These are phyloP conservation scores for Idris sp. DNA, from an alignment of 1,140 invertebrate genomes.

Conservation along the genomic window DNA sequence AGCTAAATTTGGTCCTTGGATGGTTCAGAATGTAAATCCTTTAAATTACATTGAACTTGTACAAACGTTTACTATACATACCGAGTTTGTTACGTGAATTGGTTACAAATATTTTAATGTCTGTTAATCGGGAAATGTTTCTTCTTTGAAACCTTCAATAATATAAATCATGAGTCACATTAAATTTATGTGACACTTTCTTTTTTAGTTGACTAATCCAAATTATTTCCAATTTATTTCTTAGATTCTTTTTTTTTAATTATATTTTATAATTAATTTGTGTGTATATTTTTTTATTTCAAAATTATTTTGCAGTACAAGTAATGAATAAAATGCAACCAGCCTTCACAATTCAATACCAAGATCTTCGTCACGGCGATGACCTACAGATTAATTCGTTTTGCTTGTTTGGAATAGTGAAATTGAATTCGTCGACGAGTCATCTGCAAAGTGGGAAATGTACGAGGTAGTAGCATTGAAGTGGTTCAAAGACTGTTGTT, in stretches of 20 bases:
- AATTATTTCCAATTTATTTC: too few species aligned
- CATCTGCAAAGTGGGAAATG: slow-evolving; percentile 58
- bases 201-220: background rate
- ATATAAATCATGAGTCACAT: slow-evolving; percentile 14
- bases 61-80: slow-evolving; percentile 11
- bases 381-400: slow-evolving; percentile 44
- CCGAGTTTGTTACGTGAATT: slow-evolving; percentile 25
- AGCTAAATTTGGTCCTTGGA: too few species aligned
- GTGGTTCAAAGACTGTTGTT: slow-evolving; percentile 51
- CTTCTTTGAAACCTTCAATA: too few species aligned
- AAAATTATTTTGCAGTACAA: background rate
- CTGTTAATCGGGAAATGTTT: slow-evolving; percentile 9
- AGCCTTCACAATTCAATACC: slow-evolving; percentile 12
- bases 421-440: slow-evolving; percentile 39
- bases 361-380: slow-evolving; percentile 28
- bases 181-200: slow-evolving; percentile 8
- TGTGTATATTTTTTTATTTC: background rate
- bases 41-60: slow-evolving; percentile 27
- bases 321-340: slow-evolving; percentile 23
- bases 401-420: slow-evolving; percentile 34
- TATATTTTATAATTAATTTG: too few species aligned
- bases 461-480: slow-evolving; percentile 43
- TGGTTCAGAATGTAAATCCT: slow-evolving; percentile 11
- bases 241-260: too few species aligned
- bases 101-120: slow-evolving; percentile 29